Evolutionary conservation across 2,888 invertebrate species (phyloP).

Genomic region (Brachyopa scutellaris): DNA sequence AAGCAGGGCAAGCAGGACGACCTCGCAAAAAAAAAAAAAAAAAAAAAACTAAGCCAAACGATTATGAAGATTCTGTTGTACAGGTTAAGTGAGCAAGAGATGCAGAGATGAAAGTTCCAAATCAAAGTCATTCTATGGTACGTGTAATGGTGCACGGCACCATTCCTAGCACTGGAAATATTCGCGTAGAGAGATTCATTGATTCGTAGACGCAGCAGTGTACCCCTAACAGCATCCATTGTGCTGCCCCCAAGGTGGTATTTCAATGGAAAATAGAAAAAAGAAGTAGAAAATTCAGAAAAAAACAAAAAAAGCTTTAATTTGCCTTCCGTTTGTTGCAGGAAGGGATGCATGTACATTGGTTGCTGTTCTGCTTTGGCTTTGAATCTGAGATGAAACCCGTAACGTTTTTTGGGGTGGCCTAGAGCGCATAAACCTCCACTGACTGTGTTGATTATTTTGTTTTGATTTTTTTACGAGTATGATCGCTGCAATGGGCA

Average conservation of each 20-base stretch:
- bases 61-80: conserved; percentile 69
- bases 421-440: conserved; percentile 43
- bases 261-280: conserved; percentile 34
- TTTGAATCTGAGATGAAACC: conserved; percentile 64
- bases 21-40: too few relatives aligned
- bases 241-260: conserved; percentile 46
- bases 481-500: too few relatives aligned
- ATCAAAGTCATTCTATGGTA: conserved; percentile 61
- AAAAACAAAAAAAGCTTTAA: conserved; percentile 62
- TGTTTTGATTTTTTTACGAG: conserved; percentile 51
- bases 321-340: conserved; percentile 69
- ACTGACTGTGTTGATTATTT: conserved; percentile 43
- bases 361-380: conserved; percentile 32
- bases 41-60: conserved; percentile 70
- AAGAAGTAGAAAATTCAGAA: conserved; percentile 32
- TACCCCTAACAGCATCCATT: conserved; percentile 41
- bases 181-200: conserved; percentile 33
- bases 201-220: conserved; percentile 49
- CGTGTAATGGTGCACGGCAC: conserved; percentile 58
- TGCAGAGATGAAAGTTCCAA: conserved; percentile 66
- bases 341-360: conserved; percentile 41
- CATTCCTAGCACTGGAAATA: not conserved
- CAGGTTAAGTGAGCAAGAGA: conserved; percentile 59
- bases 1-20: not conserved
- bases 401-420: conserved; percentile 38